These are phyloP conservation scores for Spizella passerina DNA, from an alignment of 2,797 vertebrate genomes.

Conservation along the genomic window DNA sequence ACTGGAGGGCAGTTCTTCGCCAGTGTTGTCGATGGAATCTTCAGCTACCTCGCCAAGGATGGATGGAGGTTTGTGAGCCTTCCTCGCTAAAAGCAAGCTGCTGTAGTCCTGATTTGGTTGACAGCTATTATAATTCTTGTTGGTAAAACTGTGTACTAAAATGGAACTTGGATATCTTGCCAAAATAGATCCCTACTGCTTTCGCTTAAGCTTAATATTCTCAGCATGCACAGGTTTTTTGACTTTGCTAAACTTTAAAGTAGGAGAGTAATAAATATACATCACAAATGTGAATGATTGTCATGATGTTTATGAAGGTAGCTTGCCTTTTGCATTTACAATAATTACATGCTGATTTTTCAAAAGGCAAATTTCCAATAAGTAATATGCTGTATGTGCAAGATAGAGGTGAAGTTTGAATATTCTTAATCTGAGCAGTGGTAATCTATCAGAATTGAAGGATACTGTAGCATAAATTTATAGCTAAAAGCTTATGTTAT, in stretches of 20 bases:
- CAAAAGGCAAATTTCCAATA: neutral
- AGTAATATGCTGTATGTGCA: neutral
- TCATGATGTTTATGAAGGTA: neutral
- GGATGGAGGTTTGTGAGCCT: slow-evolving; percentile 91
- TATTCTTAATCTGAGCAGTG: neutral
- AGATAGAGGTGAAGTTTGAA: neutral
- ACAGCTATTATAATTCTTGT: neutral
- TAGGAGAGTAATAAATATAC: neutral
- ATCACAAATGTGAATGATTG: neutral
- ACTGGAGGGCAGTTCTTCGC: slow-evolving; percentile 95
- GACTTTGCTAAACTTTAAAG: neutral
- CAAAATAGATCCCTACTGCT: neutral
- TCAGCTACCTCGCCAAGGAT: slow-evolving; percentile 92
- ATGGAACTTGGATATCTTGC: neutral
- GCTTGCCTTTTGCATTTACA: neutral
- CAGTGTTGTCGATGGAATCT: slow-evolving; percentile 92
- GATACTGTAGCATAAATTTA: neutral
- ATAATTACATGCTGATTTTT: slow-evolving; percentile 25
- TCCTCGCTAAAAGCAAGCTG: neutral
- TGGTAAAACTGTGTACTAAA: neutral
- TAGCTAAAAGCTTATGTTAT: neutral
- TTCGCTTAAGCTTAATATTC: neutral
- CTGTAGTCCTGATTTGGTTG: rapidly evolving
- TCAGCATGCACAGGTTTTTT: neutral
- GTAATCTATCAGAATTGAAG: neutral